Evolutionary conservation across 2,113 vertebrate genomes (phyloP).

Genomic region (Corapipo altera): DNA sequence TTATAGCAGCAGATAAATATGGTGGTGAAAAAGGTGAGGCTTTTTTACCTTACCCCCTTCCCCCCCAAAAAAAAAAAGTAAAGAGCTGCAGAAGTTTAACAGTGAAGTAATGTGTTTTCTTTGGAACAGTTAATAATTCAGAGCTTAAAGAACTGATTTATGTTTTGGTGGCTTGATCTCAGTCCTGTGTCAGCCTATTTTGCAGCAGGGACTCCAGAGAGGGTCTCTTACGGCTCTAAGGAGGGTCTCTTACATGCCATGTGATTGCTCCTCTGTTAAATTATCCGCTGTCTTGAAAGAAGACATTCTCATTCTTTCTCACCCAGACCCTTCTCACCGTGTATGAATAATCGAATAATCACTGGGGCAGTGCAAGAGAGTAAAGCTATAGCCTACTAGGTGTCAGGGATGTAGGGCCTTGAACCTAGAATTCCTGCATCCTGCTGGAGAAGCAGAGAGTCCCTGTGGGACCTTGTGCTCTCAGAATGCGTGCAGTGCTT

Average conservation of each 20-base stretch:
- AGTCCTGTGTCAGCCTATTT: neutral
- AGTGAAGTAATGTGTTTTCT: neutral
- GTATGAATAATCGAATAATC: constrained; percentile 1
- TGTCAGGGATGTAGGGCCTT: neutral
- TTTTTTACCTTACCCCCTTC: neutral
- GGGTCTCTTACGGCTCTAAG: neutral
- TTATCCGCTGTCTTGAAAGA: neutral
- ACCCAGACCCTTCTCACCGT: neutral
- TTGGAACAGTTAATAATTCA: neutral
- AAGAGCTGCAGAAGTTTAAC: neutral
- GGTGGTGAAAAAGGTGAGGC: neutral
- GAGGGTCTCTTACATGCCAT: neutral
- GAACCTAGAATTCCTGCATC: neutral
- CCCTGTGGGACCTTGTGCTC: neutral
- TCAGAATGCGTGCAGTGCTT: neutral
- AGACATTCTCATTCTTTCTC: neutral
- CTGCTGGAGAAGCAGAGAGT: neutral
- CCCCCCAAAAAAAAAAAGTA: neutral
- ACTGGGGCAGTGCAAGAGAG: neutral
- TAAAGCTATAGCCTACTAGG: neutral
- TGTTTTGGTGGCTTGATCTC: neutral
- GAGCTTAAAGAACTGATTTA: neutral
- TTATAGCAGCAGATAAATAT: neutral
- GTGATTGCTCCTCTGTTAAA: neutral
- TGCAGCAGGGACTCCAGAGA: neutral